Conservation (phyloP, 2,113 vertebrate genomes). For the Narcine bancroftii region DNA sequence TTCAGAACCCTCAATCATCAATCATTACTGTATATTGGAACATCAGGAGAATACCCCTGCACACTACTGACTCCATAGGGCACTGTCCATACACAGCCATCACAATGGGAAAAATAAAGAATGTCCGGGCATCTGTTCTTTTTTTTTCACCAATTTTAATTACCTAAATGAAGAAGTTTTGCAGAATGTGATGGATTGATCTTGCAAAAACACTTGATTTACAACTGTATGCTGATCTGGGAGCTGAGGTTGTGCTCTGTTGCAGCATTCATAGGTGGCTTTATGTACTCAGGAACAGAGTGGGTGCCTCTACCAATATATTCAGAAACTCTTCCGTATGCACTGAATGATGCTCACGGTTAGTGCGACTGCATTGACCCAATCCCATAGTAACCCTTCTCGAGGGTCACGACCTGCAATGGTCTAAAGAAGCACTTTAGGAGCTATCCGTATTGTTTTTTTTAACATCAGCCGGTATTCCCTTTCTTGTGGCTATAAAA, state of each 20-base stretch:
- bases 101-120: slow-evolving; percentile 18
- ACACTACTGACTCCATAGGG: background rate
- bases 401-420: background rate
- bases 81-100: background rate
- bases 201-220: background rate
- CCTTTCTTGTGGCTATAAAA: background rate
- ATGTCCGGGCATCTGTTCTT: slow-evolving; percentile 25
- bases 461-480: background rate
- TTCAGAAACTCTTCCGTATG: background rate
- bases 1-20: slow-evolving; percentile 21
- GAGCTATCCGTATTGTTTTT: background rate
- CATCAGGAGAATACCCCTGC: background rate
- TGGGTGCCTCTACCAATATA: background rate
- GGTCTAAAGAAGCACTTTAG: background rate
- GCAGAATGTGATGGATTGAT: background rate
- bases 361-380: background rate
- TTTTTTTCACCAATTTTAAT: background rate
- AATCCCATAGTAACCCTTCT: background rate
- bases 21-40: background rate
- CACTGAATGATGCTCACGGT: background rate
- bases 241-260: background rate
- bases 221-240: background rate
- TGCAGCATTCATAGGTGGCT: background rate
- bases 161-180: background rate
- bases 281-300: background rate